Conservation (phyloP, 2,113 vertebrate species). For the Nettapus auritus region DNA sequence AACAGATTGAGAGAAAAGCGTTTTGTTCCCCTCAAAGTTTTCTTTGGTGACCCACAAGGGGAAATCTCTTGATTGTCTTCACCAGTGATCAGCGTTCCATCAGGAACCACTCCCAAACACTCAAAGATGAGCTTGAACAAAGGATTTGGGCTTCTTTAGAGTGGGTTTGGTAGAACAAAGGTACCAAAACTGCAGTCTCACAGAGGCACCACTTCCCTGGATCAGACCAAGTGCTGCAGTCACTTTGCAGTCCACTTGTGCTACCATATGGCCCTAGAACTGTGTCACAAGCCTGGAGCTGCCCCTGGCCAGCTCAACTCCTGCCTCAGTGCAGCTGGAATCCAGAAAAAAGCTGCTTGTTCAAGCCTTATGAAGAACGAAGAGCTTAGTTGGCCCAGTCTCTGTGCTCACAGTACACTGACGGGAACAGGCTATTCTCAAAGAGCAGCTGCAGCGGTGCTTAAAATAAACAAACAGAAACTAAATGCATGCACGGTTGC, state of each 20-base stretch:
- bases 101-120: neutral
- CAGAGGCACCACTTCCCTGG: neutral
- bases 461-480: neutral
- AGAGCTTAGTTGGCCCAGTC: neutral
- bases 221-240: neutral
- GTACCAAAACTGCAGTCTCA: neutral
- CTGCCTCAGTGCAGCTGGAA: neutral
- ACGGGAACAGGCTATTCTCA: neutral
- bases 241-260: neutral
- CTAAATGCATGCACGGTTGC: neutral
- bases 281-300: neutral
- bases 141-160: neutral
- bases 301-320: neutral
- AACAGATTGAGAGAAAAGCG: neutral
- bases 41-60: neutral
- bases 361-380: rapidly evolving
- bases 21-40: neutral
- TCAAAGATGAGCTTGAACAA: neutral
- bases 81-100: neutral
- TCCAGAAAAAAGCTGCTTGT: neutral
- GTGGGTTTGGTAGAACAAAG: neutral
- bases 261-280: neutral
- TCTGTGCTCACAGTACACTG: neutral
- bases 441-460: neutral
- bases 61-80: neutral